Conservation (phyloP, 2,888 invertebrate species). For the Parapristionchus giblindavisi region DNA sequence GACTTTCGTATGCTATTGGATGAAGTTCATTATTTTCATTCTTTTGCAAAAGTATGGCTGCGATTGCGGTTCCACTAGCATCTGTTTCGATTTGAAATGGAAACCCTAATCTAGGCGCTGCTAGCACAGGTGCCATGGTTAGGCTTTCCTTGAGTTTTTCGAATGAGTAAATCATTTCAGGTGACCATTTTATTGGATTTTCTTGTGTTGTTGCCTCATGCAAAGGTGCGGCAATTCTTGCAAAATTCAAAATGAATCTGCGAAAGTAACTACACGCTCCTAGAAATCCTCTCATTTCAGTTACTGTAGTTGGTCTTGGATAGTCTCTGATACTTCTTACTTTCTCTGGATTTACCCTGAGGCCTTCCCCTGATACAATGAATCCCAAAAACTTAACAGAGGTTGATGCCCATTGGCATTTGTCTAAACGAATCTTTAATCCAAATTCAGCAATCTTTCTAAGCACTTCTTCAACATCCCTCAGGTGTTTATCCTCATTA, state of each 20-base stretch:
- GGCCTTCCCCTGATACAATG: conserved; percentile 22
- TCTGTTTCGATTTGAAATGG: conserved; percentile 45
- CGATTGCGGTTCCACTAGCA: conserved; percentile 40
- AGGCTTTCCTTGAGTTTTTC: conserved; percentile 34
- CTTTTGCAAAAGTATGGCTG: conserved; percentile 40
- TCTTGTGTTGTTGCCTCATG: conserved; percentile 39
- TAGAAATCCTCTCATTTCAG: conserved; percentile 37
- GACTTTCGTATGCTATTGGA: conserved; percentile 38
- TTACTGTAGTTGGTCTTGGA: conserved; percentile 25
- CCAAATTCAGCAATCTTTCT: conserved; percentile 19
- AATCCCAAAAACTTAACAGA: conserved; percentile 25
- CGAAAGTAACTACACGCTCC: conserved; percentile 41
- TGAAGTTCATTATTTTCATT: conserved; percentile 32
- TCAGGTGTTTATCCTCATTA: conserved; percentile 39
- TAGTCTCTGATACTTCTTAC: conserved; percentile 19
- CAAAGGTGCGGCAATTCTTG: conserved; percentile 39
- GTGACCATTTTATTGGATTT: conserved; percentile 37
- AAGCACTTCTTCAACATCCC: conserved; percentile 43
- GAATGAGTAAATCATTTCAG: conserved; percentile 36
- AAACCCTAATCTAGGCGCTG: conserved; percentile 24
- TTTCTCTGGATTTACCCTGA: conserved; percentile 17
- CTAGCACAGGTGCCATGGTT: conserved; percentile 38
- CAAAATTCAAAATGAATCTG: conserved; percentile 41
- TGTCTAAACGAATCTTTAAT: conserved; percentile 9
- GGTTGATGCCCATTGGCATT: neutral